phyloP scores from a whole-genome alignment of 2,113 vertebrate species.

The Indri indri region DNA sequence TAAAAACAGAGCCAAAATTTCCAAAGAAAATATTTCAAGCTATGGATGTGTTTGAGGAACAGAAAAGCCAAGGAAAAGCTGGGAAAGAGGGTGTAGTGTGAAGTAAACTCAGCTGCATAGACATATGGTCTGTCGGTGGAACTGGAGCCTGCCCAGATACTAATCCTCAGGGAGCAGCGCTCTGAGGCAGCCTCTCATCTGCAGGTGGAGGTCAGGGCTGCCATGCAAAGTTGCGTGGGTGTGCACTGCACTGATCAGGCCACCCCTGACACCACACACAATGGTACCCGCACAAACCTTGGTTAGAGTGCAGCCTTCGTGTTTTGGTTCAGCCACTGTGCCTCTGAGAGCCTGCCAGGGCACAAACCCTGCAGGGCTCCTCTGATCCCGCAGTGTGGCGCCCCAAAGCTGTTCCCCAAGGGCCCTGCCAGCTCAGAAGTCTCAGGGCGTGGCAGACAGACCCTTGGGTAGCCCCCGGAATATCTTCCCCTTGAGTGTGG shows the following conservation, averaged over 20 bases:
- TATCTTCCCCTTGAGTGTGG: background rate
- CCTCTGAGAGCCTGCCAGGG: background rate
- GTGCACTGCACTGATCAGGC: background rate
- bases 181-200: background rate
- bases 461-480: no score
- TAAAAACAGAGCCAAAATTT: background rate
- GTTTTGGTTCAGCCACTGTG: background rate
- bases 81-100: background rate
- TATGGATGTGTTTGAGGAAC: background rate
- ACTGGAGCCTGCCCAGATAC: background rate
- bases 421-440: background rate
- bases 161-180: background rate
- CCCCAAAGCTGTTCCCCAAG: background rate
- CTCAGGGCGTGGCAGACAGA: background rate
- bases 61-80: background rate
- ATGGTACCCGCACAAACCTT: rapidly evolving
- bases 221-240: background rate
- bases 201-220: background rate
- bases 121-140: background rate
- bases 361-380: no score
- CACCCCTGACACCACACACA: no score
- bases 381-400: no score
- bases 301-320: background rate
- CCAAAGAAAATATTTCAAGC: background rate
- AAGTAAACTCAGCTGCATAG: background rate